Evolutionary conservation across 1,140 invertebrate species (phyloP).

Genomic region (Plodia interpunctella): DNA sequence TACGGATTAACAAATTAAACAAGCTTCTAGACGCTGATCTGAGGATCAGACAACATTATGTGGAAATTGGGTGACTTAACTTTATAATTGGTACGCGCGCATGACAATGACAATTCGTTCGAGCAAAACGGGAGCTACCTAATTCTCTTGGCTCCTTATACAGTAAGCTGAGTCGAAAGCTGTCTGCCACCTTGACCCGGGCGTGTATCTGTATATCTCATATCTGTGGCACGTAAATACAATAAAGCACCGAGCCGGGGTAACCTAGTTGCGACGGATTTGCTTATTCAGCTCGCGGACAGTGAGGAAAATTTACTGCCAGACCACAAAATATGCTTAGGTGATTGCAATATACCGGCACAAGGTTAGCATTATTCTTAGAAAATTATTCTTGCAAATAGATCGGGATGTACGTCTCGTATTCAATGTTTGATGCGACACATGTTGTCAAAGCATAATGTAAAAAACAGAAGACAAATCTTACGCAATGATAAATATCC

Average conservation of each 20-base stretch:
- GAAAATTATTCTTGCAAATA: slow-evolving; percentile 22
- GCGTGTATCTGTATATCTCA: slow-evolving; percentile 58
- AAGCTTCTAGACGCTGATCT: slow-evolving; percentile 35
- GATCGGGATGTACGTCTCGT: slow-evolving; percentile 9
- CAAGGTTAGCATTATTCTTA: slow-evolving; percentile 27
- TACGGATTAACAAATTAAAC: slow-evolving; percentile 56
- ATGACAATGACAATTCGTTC: slow-evolving; percentile 45
- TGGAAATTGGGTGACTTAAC: slow-evolving; percentile 46
- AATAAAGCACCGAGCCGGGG: slow-evolving; percentile 61
- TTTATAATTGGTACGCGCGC: slow-evolving; percentile 43
- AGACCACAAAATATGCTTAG: slow-evolving; percentile 32
- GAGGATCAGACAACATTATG: slow-evolving; percentile 46
- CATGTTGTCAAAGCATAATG: slow-evolving; percentile 10
- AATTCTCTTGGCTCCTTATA: slow-evolving; percentile 55
- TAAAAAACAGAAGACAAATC: slow-evolving; percentile 25
- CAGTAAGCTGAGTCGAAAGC: slow-evolving; percentile 60
- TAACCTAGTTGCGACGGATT: slow-evolving; percentile 62
- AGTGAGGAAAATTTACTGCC: slow-evolving; percentile 45
- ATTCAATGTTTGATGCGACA: neutral
- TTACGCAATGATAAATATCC: slow-evolving; percentile 42
- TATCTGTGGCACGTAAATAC: slow-evolving; percentile 71
- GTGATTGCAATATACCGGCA: slow-evolving; percentile 16
- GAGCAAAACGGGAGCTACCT: slow-evolving; percentile 55
- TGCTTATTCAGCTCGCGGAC: slow-evolving; percentile 51
- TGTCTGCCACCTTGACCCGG: slow-evolving; percentile 63